Conservation (phyloP, 2,888 invertebrate species). For the Machimus atricapillus region DNA sequence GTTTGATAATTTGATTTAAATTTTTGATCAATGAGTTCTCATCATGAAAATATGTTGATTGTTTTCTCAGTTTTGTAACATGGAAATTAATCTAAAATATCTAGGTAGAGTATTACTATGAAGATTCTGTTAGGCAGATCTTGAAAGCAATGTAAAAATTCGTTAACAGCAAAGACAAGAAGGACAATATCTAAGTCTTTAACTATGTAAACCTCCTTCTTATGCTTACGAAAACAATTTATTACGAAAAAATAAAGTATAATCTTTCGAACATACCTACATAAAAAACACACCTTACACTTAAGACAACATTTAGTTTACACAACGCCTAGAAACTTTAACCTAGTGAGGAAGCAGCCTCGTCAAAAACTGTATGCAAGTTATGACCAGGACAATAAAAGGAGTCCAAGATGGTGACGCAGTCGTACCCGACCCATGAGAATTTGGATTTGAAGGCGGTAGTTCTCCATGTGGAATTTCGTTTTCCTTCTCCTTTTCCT, state of each 20-base stretch:
- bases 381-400: background rate
- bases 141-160: too few relatives aligned
- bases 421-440: conserved; percentile 17
- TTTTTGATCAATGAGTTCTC: too few relatives aligned
- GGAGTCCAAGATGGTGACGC: background rate
- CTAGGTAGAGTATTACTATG: too few relatives aligned
- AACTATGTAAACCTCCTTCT: too few relatives aligned
- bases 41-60: too few relatives aligned
- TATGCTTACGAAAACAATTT: background rate
- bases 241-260: background rate
- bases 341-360: background rate
- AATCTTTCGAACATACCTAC: background rate
- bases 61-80: too few relatives aligned
- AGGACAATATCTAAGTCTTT: too few relatives aligned
- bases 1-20: too few relatives aligned
- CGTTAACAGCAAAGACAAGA: too few relatives aligned
- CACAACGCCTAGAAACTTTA: background rate
- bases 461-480: conserved; percentile 59
- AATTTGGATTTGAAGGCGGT: conserved; percentile 6
- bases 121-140: too few relatives aligned
- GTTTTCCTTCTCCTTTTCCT: conserved; percentile 63
- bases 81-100: too few relatives aligned
- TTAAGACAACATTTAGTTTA: background rate
- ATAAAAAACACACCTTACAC: background rate
- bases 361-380: background rate